A percentile compares a stretch with the other conserved stretches of the same genome.
Conservation (phyloP, 1,140 invertebrate species). For the Akabosia matsudoensis region DNA sequence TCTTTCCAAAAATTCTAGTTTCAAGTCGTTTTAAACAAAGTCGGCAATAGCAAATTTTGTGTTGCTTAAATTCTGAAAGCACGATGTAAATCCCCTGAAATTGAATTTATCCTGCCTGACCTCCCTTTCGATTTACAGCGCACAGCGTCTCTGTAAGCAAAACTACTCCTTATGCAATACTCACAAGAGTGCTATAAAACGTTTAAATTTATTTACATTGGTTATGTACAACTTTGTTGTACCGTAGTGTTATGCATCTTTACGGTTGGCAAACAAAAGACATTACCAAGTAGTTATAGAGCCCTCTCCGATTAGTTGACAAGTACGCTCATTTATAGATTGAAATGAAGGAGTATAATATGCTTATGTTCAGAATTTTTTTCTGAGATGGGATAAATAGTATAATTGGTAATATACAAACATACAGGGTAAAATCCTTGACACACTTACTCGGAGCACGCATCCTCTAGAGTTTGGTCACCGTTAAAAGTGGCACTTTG, state of each 20-base stretch:
- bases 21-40: too few relatives aligned
- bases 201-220: too few relatives aligned
- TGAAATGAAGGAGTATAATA: too few relatives aligned
- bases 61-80: background rate
- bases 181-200: too few relatives aligned
- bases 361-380: too few relatives aligned
- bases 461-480: slow-evolving; percentile 26
- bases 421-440: too few relatives aligned
- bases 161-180: too few relatives aligned
- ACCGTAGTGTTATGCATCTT: background rate
- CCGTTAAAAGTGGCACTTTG: background rate
- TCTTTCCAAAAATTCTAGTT: too few relatives aligned
- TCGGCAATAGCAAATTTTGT: background rate
- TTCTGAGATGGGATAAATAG: too few relatives aligned
- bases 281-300: background rate
- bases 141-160: too few relatives aligned
- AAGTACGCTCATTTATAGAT: background rate
- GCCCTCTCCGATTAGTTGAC: background rate
- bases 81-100: background rate
- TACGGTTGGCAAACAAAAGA: background rate
- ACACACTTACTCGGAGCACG: slow-evolving; percentile 35
- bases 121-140: background rate
- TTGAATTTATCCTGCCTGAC: background rate
- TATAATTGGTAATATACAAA: too few relatives aligned
- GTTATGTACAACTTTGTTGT: too few relatives aligned